Conservation (phyloP, 2,888 invertebrate genomes). For the Stenolophus ochropezus region DNA sequence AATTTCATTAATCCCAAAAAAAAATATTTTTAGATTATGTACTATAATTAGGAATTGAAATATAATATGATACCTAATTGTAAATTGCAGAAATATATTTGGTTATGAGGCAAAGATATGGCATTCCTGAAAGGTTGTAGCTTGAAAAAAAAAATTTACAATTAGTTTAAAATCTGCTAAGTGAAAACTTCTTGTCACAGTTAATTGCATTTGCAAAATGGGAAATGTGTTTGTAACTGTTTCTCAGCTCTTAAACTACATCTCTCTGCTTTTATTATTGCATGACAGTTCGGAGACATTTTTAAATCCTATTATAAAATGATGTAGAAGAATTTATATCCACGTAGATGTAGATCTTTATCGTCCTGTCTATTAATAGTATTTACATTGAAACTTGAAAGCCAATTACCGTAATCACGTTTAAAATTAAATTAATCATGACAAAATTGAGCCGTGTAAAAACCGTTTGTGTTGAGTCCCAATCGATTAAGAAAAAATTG, state of each 20-base stretch:
- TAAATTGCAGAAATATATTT: no score
- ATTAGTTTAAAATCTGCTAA: neutral
- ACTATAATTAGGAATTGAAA: no score
- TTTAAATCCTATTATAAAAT: slow-evolving; percentile 25
- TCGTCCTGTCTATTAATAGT: slow-evolving; percentile 27
- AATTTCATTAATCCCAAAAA: no score
- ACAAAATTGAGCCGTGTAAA: slow-evolving; percentile 30
- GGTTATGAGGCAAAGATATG: no score
- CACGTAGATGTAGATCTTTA: slow-evolving; percentile 15
- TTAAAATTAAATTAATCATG: slow-evolving; percentile 39
- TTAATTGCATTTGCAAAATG: neutral
- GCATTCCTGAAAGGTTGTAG: neutral
- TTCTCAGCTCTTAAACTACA: neutral
- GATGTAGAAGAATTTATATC: slow-evolving; percentile 1
- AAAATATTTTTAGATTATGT: no score
- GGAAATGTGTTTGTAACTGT: neutral
- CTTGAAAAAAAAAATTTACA: neutral
- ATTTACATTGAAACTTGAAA: slow-evolving; percentile 37
- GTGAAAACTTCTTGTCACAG: neutral
- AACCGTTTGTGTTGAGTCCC: slow-evolving; percentile 20
- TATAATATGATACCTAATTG: no score
- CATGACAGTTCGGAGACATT: slow-evolving; percentile 7
- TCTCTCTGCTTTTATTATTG: neutral
- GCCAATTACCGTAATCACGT: slow-evolving; percentile 37
- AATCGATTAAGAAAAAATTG: slow-evolving; percentile 32